A percentile compares a stretch with the other conserved stretches of the same genome.
Evolutionary conservation across 2,113 vertebrate genomes (phyloP).

Genomic region (Dicentrarchus labrax): DNA sequence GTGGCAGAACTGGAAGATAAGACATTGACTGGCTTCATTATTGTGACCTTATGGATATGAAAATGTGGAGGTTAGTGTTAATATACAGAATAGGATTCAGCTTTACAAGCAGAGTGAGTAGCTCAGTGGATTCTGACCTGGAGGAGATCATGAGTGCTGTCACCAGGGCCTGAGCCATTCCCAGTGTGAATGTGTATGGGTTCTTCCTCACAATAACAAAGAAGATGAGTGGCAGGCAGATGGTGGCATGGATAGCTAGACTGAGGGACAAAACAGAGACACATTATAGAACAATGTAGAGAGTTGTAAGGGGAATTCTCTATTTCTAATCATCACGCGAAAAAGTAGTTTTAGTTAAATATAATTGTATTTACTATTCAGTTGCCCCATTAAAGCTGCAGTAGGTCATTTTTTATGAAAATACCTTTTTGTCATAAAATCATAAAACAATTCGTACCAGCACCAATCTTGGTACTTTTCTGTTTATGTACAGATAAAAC

Average conservation of each 20-base stretch:
- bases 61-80: neutral
- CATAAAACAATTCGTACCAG: too few species aligned
- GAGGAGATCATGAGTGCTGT: constrained; percentile 85
- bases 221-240: constrained; percentile 93
- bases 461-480: too few species aligned
- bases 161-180: constrained; percentile 96
- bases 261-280: constrained; percentile 75
- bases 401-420: too few species aligned
- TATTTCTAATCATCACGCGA: too few species aligned
- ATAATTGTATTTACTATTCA: neutral
- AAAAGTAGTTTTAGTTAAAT: neutral
- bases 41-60: neutral
- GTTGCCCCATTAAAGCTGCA: neutral
- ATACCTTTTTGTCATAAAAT: too few species aligned
- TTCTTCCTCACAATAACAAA: constrained; percentile 95
- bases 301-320: neutral
- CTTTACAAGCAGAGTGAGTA: neutral
- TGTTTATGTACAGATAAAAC: too few species aligned
- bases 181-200: constrained; percentile 92
- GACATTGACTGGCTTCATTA: neutral
- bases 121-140: constrained; percentile 51
- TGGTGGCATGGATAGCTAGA: constrained; percentile 91
- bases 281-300: neutral
- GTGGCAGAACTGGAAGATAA: constrained; percentile 91
- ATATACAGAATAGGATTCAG: neutral